phyloP scores from a whole-genome alignment of 2,888 invertebrate genomes.

The Troides oblongomaculatus region DNA sequence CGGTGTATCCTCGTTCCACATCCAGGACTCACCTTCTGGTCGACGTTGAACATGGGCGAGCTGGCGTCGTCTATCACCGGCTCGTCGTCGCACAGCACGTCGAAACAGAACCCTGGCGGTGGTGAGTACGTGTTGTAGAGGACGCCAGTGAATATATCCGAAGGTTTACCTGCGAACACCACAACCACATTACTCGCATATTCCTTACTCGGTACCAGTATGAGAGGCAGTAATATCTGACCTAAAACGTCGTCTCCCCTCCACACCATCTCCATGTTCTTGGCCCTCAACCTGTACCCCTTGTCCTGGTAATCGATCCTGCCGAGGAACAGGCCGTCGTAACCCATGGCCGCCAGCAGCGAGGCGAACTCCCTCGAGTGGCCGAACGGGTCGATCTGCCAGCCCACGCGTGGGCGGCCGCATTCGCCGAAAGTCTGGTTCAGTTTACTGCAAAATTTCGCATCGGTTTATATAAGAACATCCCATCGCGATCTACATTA shows the following conservation, averaged over 20 bases:
- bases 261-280: constrained; percentile 92
- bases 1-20: no score
- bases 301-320: constrained; percentile 94
- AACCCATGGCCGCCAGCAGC: constrained; percentile 88
- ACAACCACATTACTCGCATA: not conserved
- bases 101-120: constrained; percentile 96
- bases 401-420: constrained; percentile 86
- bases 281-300: constrained; percentile 72
- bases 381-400: constrained; percentile 94
- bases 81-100: constrained; percentile 89
- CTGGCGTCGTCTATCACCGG: constrained; percentile 91
- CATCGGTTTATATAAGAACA: no score
- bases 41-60: constrained; percentile 91
- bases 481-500: no score
- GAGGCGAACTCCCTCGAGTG: constrained; percentile 93
- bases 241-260: constrained; percentile 85
- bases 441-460: constrained; percentile 61
- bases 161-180: constrained; percentile 71
- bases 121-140: constrained; percentile 90
- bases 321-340: constrained; percentile 92
- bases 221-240: constrained; percentile 45
- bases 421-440: constrained; percentile 86
- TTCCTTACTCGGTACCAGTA: no score
- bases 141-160: constrained; percentile 90
- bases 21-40: constrained; percentile 80